Conservation (phyloP, 2,888 invertebrate genomes). For the Apotomis capreana region DNA sequence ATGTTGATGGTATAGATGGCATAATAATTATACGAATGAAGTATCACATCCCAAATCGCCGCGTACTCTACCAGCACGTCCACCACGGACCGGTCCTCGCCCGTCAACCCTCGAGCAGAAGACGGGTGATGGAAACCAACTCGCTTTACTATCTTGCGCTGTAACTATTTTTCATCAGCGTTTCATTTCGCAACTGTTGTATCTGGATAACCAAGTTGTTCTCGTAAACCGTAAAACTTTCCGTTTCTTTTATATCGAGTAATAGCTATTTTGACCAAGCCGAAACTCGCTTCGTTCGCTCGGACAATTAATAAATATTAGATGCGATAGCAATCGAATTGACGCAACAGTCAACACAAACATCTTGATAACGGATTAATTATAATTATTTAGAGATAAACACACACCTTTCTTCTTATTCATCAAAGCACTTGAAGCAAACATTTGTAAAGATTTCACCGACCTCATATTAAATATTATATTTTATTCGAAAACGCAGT, state of each 20-base stretch:
- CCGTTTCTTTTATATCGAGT: too few species aligned
- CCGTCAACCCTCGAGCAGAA: constrained; percentile 80
- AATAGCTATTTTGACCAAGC: too few species aligned
- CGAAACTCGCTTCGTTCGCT: too few species aligned
- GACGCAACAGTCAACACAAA: not conserved
- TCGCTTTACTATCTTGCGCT: too few species aligned
- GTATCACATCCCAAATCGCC: constrained; percentile 69
- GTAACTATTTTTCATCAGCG: too few species aligned
- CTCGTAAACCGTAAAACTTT: too few species aligned
- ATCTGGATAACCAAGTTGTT: too few species aligned
- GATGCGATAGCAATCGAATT: too few species aligned
- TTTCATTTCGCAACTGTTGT: too few species aligned
- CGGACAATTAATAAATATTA: too few species aligned
- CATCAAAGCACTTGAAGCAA: constrained; percentile 10
- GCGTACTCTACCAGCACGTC: constrained; percentile 92
- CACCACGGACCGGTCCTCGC: constrained; percentile 88
- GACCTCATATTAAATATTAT: constrained; percentile 6
- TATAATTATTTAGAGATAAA: not conserved
- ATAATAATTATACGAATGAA: too few species aligned
- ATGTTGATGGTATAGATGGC: too few species aligned
- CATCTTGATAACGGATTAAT: not conserved
- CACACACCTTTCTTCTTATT: constrained; percentile 17
- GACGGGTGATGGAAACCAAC: not conserved
- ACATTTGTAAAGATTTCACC: constrained; percentile 31
- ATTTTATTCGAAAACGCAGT: not conserved